Evolutionary conservation across 2,888 invertebrate genomes (phyloP), one percentile per base, ranked within the genome.

Genomic region (Chirona hameri): DNA sequence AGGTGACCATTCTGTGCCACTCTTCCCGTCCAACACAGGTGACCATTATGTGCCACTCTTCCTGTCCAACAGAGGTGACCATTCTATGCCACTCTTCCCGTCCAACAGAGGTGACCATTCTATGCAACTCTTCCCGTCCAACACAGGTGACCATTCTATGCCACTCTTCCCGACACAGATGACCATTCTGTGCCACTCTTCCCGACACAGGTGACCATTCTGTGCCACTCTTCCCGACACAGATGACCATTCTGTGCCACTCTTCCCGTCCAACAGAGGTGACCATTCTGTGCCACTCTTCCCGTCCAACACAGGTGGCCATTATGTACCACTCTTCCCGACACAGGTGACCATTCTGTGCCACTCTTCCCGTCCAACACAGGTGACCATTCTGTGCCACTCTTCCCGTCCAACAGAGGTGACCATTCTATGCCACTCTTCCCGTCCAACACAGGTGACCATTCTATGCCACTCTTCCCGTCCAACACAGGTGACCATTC

Each of bases 101-200:
- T 18, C 15, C 27, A 10, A 69, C 86, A 91, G 93, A 94, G 87
- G 92, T 94, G 81, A 95, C n/a, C n/a, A n/a, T n/a, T n/a, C n/a
- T n/a, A n/a, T n/a, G n/a, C n/a, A n/a, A n/a, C n/a, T 39, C 39
- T 39, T 39, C 39, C 39, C n/a, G n/a, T n/a, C n/a, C 39, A 39
- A 39, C 39, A 39, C 7, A 2, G 39, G 39, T 39, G 39, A 39
- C 39, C 39, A 39, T 39, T 21, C 81, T 29, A 27, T 72, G 5
- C 46, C 15, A 82, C 82, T 55, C 83, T 57, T 84, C 83, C 87
- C 86, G 15, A 1, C 15, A 69, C 86, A 91, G 93, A 94, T n/a
- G n/a, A n/a, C n/a, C n/a, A n/a, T n/a, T n/a, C n/a, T n/a, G n/a
- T n/a, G n/a, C n/a, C n/a, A n/a, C n/a, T 39, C 39, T 39, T 39